phyloP scores from a whole-genome alignment of 2,113 vertebrate genomes.

The Ginglymostoma cirratum region DNA sequence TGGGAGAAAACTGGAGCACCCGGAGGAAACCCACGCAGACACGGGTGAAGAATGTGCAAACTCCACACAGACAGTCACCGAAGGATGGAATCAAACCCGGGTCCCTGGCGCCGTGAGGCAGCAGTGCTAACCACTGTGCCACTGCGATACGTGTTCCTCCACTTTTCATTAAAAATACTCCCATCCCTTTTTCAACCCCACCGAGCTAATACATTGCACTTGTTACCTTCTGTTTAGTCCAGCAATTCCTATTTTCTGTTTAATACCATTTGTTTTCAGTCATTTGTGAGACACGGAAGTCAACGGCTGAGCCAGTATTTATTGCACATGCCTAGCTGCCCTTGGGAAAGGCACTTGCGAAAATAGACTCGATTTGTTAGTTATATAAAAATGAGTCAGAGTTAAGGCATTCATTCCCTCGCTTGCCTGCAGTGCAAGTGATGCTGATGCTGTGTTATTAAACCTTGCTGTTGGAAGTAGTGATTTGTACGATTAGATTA shows the following conservation, averaged over 20 bases:
- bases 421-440: not conserved
- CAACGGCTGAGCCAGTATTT: too few species aligned
- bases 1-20: too few species aligned
- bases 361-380: not conserved
- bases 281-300: too few species aligned
- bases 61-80: too few species aligned
- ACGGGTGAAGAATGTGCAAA: too few species aligned
- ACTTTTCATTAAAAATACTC: not conserved
- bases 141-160: not conserved
- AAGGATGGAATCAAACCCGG: too few species aligned
- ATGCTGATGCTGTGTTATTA: slow-evolving; percentile 7
- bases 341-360: not conserved
- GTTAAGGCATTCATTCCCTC: not conserved
- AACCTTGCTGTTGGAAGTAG: slow-evolving; percentile 15
- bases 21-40: too few species aligned
- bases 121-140: too few species aligned
- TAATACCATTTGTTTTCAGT: too few species aligned
- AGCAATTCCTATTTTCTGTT: not conserved
- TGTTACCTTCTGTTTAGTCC: not conserved
- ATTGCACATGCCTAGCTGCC: too few species aligned
- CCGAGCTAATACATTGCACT: not conserved
- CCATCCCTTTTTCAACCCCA: too few species aligned
- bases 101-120: too few species aligned
- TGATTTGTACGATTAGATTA: slow-evolving; percentile 16
- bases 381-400: not conserved